Percentiles rank a stretch among this genome's conserved stretches.
These are phyloP conservation scores for Sturmia bella DNA, from an alignment of 2,888 invertebrate species.

Conservation along the genomic window DNA sequence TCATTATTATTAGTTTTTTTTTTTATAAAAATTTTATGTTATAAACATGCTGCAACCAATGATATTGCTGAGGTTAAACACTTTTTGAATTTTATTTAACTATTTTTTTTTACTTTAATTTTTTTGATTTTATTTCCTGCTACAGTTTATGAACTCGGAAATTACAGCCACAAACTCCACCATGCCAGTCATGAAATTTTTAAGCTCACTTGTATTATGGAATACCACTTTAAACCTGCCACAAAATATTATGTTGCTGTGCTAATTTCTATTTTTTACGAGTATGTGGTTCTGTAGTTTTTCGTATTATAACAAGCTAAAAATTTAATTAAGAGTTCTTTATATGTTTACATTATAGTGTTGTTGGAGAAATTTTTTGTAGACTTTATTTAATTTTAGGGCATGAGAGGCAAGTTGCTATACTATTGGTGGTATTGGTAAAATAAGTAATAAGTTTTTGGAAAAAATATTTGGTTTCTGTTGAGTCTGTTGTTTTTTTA, in stretches of 20 bases:
- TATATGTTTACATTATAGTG: slow-evolving; percentile 31
- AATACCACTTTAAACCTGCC: slow-evolving; percentile 13
- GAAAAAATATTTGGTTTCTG: no score
- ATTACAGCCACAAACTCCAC: not conserved
- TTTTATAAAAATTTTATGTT: slow-evolving; percentile 18
- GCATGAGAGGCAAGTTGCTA: not conserved
- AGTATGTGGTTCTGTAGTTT: slow-evolving; percentile 28
- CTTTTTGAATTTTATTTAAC: slow-evolving; percentile 59
- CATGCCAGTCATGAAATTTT: slow-evolving; percentile 3
- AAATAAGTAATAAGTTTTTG: no score
- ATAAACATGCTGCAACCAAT: not conserved
- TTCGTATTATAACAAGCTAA: slow-evolving; percentile 50
- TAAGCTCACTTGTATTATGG: slow-evolving; percentile 4
- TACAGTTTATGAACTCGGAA: slow-evolving; percentile 18
- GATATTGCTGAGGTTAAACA: not conserved
- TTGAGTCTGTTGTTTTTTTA: no score
- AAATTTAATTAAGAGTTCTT: slow-evolving; percentile 61
- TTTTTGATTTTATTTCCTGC: slow-evolving; percentile 29
- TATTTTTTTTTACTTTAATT: slow-evolving; percentile 17
- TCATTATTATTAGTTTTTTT: slow-evolving; percentile 37
- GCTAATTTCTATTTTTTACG: slow-evolving; percentile 26
- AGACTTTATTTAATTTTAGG: not conserved
- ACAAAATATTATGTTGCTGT: slow-evolving; percentile 8
- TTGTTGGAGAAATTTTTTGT: slow-evolving; percentile 11
- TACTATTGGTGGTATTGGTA: not conserved